Base-by-base conservation (phyloP, 37 sponge, comb jelly and placozoan genomes). In the Petrosia ficiformis region DNA sequence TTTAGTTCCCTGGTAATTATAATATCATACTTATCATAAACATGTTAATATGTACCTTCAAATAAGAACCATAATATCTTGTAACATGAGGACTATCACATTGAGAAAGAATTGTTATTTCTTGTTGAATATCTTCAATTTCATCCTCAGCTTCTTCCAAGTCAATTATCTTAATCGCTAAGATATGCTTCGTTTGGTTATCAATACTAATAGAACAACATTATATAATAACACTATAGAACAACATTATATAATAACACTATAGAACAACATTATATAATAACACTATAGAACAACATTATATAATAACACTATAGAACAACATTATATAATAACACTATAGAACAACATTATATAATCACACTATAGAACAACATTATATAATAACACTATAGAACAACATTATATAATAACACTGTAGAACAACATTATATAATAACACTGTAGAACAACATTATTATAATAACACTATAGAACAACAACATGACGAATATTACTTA, bases 61-160 rank as follows among this genome's bases (percentile, higher is more conserved):
- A 85, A 42, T 93, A 96, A 42, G 97, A 96, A 19, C 97, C 97
- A 63, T 80, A 85, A 65, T 96, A 96, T 26, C 72, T 84, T 2
- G 97, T 96, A 43, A 96, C 89, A 68, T 77, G 81, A 16, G 87
- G 79, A 39, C 90, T 90, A 78, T 96, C 97, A 77, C 97, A 96
- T 65, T 96, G 97, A 29, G 97, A 92, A 44, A 96, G 80, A 11
- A 96, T 80, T 22, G 86, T 78, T 59, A 96, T 96, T 77, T 96
- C 97, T 69, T 96, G 91, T 56, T 96, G 97, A 39, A 96, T 93
- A 71, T 96, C 97, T 37, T 96, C 97, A 36, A 96, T 96, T 80
- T 96, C 97, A 77, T 96, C 97, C 37, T 96, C 97, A 21, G 97
- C 94, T 25, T 96, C 94, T 57, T 96, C 97, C 65, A 96, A 66